Conservation (phyloP, 2,888 invertebrate genomes). For the Meghimatium bilineatum region DNA sequence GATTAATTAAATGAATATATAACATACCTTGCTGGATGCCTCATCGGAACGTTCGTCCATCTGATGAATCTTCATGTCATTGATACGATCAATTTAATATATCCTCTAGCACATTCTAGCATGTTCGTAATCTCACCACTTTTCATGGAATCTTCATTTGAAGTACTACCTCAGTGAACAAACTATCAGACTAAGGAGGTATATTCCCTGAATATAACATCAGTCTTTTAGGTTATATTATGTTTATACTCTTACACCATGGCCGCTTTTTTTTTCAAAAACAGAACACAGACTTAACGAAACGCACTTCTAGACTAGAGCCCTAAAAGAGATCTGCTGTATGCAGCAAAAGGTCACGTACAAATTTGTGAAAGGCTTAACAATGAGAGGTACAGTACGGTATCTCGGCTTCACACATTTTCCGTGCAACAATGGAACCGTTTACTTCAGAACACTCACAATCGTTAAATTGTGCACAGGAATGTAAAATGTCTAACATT, state of each 20-base stretch:
- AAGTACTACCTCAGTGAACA: too few relatives aligned
- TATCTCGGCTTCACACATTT: background rate
- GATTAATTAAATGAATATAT: background rate
- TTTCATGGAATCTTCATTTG: too few relatives aligned
- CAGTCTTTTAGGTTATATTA: background rate
- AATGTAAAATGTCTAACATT: too few relatives aligned
- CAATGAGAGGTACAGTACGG: background rate
- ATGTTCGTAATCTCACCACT: background rate
- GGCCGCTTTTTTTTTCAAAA: background rate
- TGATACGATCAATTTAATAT: background rate
- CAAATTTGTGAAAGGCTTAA: background rate
- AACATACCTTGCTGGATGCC: background rate
- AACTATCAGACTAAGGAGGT: too few relatives aligned
- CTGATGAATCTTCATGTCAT: constrained; percentile 25
- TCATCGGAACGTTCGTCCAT: constrained; percentile 11
- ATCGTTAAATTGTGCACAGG: too few relatives aligned
- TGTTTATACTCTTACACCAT: background rate
- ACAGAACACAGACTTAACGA: background rate
- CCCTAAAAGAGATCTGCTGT: background rate
- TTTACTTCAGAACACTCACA: background rate
- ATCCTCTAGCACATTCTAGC: background rate
- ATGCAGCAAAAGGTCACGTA: background rate
- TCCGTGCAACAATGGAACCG: background rate
- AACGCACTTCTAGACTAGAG: background rate
- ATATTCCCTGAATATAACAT: too few relatives aligned